These are phyloP conservation scores for Andrena camellia DNA, from an alignment of 2,888 invertebrate genomes.

Conservation along the genomic window DNA sequence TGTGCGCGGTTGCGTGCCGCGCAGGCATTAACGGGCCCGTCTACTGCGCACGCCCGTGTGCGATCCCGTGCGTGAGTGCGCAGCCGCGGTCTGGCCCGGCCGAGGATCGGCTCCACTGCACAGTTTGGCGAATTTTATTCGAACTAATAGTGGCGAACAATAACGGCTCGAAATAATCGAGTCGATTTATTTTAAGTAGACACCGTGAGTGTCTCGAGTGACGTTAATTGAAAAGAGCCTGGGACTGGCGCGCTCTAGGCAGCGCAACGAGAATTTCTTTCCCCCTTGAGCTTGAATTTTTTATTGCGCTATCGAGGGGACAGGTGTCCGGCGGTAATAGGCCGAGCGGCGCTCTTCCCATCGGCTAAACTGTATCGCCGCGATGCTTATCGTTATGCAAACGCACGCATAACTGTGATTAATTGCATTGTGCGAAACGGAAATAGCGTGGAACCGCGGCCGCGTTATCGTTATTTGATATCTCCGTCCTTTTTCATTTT, in stretches of 20 bases:
- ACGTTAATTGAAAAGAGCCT: neutral
- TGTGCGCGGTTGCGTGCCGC: slow-evolving; percentile 71
- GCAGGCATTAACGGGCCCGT: slow-evolving; percentile 67
- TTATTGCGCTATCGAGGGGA: slow-evolving; percentile 28
- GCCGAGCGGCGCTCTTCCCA: slow-evolving; percentile 1
- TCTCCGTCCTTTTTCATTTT: neutral
- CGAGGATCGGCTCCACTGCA: slow-evolving; percentile 5
- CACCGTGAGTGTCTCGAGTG: neutral
- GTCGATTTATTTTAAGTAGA: neutral
- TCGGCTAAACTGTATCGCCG: slow-evolving; percentile 29
- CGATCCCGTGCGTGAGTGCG: slow-evolving; percentile 52
- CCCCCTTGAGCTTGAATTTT: slow-evolving; percentile 40
- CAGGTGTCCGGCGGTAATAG: slow-evolving; percentile 43
- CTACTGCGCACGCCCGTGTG: slow-evolving; percentile 57
- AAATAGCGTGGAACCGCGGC: slow-evolving; percentile 26
- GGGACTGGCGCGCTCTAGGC: slow-evolving; percentile 20
- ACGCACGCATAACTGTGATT: slow-evolving; percentile 50
- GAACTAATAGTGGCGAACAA: neutral
- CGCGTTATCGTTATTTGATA: slow-evolving; percentile 31
- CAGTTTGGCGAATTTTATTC: neutral
- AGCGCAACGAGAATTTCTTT: slow-evolving; percentile 37
- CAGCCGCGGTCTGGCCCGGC: neutral
- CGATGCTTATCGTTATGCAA: slow-evolving; percentile 38
- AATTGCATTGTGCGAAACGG: slow-evolving; percentile 52
- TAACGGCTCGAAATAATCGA: neutral